Conservation (phyloP, 2,797 vertebrate species). For the Simalia tracyae region DNA sequence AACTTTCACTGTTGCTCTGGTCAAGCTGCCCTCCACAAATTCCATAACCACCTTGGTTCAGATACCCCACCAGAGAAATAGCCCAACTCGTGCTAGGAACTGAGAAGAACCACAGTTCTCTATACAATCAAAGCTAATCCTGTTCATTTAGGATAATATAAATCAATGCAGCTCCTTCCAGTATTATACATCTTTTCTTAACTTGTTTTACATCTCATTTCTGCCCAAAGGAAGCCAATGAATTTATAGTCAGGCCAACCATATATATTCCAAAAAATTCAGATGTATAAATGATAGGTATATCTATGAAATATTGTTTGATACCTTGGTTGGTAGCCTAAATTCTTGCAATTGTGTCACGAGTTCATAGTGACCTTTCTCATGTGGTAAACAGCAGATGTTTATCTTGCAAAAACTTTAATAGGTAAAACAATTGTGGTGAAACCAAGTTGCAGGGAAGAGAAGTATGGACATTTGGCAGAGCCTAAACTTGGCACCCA, state of each 20-base stretch:
- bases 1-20: background rate
- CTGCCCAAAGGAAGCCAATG: no score
- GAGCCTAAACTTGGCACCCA: background rate
- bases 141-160: no score
- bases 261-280: background rate
- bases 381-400: background rate
- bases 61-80: no score
- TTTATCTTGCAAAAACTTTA: background rate
- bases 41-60: background rate
- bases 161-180: background rate
- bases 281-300: no score
- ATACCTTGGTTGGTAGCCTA: background rate
- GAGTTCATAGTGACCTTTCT: rapidly evolving
- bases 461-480: no score
- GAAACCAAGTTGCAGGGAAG: background rate
- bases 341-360: background rate
- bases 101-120: no score
- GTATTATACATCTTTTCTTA: no score
- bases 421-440: background rate
- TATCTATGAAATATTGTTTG: background rate
- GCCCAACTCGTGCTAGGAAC: no score
- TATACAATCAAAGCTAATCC: no score
- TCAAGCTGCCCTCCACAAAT: rapidly evolving
- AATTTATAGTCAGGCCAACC: background rate
- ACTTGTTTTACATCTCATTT: no score